Evolutionary conservation across 2,888 invertebrate genomes (phyloP), one percentile per base, ranked within the genome.

Genomic region (Ophioninae sp.): DNA sequence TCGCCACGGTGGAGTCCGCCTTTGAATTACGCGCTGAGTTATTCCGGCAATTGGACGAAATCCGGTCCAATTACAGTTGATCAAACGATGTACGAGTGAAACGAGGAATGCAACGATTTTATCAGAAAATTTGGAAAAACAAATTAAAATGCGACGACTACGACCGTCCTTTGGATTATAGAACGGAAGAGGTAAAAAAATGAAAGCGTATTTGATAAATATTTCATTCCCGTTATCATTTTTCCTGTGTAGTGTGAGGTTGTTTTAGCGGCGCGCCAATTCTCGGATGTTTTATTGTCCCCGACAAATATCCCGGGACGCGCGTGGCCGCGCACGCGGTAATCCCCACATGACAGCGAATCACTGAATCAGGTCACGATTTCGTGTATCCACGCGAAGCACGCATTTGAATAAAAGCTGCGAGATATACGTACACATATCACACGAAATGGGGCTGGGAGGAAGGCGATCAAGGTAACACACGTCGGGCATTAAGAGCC

Each of bases 291-390:
- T 73, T 62, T 44, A 73, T 62, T 23, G 44, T 41, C 21, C 44
- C 23, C 73, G 62, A 73, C 56, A 62, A 62, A 62, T 73, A 61
- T 41, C 44, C 73, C 59, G 1, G 59, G 17, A 13, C 13, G 13
- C n/a, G 20, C 75, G 17, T 8, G 23, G 30, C 44, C 8, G 13
- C 13, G 13, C n/a, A 13, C 75, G 17, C n/a, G 23, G 30, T 62
- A 72, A 59, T 39, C 59, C 59, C 44, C 21, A 50, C 50, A 57
- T 64, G 39, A 64, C 73, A 59, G 67, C 20, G 65, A 73, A 79
- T 79, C 72, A 64, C 41, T 37, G 59, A 79, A 73, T 23, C 67
- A 23, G 44, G 67, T 79, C 79, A 72, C 72, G 65, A 65, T 79
- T 57, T 44, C 59, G 44, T 56, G 67, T 21, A 59, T 68, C 80